phyloP scores from a whole-genome alignment of 2,797 vertebrate genomes.

The Siniperca obscura region DNA sequence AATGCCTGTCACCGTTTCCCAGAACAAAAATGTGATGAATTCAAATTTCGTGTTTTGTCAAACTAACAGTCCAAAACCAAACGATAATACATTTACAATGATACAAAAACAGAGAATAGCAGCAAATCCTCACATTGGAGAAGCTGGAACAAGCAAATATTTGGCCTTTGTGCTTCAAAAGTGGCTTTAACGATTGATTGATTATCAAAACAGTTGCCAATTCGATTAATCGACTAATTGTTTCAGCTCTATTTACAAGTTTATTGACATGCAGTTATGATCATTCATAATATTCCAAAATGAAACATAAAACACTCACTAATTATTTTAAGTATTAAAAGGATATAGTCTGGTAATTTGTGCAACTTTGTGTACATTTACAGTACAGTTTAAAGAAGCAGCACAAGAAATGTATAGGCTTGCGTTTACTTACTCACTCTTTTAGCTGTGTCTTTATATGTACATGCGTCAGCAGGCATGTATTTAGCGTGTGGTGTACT shows the following conservation, averaged over 20 bases:
- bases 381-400: background rate
- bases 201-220: background rate
- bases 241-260: background rate
- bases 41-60: background rate
- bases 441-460: conserved; percentile 10
- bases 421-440: background rate
- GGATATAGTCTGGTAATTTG: background rate
- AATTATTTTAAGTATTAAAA: conserved; percentile 3
- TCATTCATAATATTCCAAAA: background rate
- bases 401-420: background rate
- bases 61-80: rapidly evolving
- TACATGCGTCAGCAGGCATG: conserved; percentile 28
- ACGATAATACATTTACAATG: background rate
- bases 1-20: background rate
- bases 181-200: too few species aligned
- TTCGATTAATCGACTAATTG: background rate
- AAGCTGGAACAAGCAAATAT: background rate
- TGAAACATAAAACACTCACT: background rate
- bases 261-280: background rate
- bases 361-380: background rate
- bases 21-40: background rate
- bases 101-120: background rate
- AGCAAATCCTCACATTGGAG: background rate
- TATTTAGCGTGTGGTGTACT: conserved; percentile 16
- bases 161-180: background rate